Evolutionary conservation across 2,888 invertebrate species (phyloP).

Genomic region (Zaprionus lineosus): DNA sequence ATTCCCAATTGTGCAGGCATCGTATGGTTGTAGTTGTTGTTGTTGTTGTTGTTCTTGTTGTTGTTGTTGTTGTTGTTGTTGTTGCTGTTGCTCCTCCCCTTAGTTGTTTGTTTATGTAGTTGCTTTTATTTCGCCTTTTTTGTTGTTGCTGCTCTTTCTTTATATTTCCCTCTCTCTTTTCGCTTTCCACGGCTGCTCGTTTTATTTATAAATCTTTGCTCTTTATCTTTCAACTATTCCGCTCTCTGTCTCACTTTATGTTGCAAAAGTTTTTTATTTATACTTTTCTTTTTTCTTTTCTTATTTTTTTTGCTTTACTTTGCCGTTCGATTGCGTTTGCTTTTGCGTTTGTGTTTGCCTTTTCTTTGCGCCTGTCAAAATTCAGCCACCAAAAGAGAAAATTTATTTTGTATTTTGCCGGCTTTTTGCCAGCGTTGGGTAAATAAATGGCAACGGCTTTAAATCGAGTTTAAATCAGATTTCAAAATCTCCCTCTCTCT

Average conservation of each 20-base stretch:
- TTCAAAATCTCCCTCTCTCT: too few relatives aligned
- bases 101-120: slow-evolving; percentile 36
- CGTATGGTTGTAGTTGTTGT: slow-evolving; percentile 19
- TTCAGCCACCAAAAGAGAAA: slow-evolving; percentile 41
- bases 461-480: slow-evolving; percentile 3
- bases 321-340: slow-evolving; percentile 34
- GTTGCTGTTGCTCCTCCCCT: slow-evolving; percentile 5
- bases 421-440: slow-evolving; percentile 38
- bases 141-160: slow-evolving; percentile 6
- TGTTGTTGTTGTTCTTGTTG: slow-evolving; percentile 18
- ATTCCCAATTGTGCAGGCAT: slow-evolving; percentile 79
- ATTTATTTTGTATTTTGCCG: slow-evolving; percentile 54
- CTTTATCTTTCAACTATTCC: slow-evolving; percentile 9
- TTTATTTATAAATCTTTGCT: slow-evolving; percentile 46
- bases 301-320: slow-evolving; percentile 21
- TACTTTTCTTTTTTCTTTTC: slow-evolving; percentile 15
- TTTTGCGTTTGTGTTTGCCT: slow-evolving; percentile 14
- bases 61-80: slow-evolving; percentile 12
- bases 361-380: slow-evolving; percentile 58
- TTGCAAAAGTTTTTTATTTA: slow-evolving; percentile 29
- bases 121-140: not conserved
- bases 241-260: slow-evolving; percentile 5
- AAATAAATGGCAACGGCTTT: slow-evolving; percentile 18
- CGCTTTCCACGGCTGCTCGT: slow-evolving; percentile 41
- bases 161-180: slow-evolving; percentile 33